Base-by-base conservation (phyloP, 2,113 vertebrate species). In the Triplophysa tibetana region DNA sequence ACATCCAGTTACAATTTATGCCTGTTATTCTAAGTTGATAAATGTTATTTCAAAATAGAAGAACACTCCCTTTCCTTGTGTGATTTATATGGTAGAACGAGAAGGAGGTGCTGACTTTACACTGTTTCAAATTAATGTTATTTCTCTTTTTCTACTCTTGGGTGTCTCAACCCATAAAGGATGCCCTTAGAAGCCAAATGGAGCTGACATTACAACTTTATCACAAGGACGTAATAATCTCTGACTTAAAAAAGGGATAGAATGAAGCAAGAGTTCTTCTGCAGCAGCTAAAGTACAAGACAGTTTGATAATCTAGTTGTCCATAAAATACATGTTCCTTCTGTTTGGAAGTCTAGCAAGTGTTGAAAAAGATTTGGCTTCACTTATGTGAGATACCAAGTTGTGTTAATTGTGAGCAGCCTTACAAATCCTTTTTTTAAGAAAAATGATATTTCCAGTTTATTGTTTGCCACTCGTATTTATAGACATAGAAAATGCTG, bases 1-100 rank as follows among this genome's bases (percentile, higher is more conserved):
- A 75, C 14, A 48, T 13, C 75, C 54, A 63, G 65, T 63, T 33
- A 63, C 62, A 67, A 84, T 74, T 81, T 73, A 78, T 8, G 29
- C 78, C 61, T 83, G 82, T 77, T 83, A 70, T 73, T 63, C 38
- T 65, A 75, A 78, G 68, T 41, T 74, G 79, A 81, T 81, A 81
- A 81, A 78, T 70, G 33, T 65, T 73, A 77, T 81, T 84, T 81
- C 58, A 56, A 54, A 67, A 80, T 45, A 48, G 52, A 67, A 10
- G 73, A 72, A 26, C 56, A 70, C 79, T 78, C 75, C 82, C 67
- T 83, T 72, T 38, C 12, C 29, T 48, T 67, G 9, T 29, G 33
- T 83, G 82, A 83, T 84, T 74, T 74, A 66, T 78, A 41, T 0
- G 2, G 43, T 43, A 8, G 70, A 41, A 9, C 17, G 10, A 10